Evolutionary conservation across 2,888 invertebrate species (phyloP).

Genomic region (Himalopsyche tibetana): DNA sequence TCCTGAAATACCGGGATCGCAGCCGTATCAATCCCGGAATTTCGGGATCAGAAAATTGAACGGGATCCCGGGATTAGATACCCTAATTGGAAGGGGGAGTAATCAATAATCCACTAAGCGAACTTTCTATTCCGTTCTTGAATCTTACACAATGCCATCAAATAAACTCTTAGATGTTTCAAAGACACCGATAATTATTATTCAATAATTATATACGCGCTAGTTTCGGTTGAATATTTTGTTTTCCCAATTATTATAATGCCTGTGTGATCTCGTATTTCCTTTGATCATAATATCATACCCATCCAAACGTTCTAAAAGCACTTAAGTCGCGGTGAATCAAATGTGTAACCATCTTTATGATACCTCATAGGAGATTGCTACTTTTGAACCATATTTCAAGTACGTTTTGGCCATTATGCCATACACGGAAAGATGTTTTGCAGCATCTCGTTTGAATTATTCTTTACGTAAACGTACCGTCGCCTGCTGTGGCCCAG

Average conservation of each 20-base stretch:
- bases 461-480: too few relatives aligned
- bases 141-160: too few relatives aligned
- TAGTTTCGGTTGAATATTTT: conserved; percentile 13
- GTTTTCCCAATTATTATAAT: conserved; percentile 14
- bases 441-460: too few relatives aligned
- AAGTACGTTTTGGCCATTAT: background rate
- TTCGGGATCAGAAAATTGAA: too few relatives aligned
- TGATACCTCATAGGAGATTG: background rate
- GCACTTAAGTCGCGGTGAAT: background rate
- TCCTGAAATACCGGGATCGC: too few relatives aligned
- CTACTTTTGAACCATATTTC: background rate
- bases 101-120: too few relatives aligned
- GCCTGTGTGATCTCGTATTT: conserved; percentile 22
- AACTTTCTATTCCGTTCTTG: too few relatives aligned
- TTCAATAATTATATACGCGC: background rate
- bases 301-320: conserved; percentile 12
- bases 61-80: too few relatives aligned
- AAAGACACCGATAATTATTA: background rate
- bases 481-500: too few relatives aligned
- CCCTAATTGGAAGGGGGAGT: too few relatives aligned
- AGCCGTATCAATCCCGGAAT: too few relatives aligned
- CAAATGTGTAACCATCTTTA: background rate
- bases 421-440: background rate
- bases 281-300: conserved; percentile 19
- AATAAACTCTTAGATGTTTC: too few relatives aligned